A percentile compares a stretch with the other conserved stretches of the same genome.
Evolutionary conservation across 2,888 invertebrate genomes (phyloP).

Genomic region (Mellilla xanthometata): DNA sequence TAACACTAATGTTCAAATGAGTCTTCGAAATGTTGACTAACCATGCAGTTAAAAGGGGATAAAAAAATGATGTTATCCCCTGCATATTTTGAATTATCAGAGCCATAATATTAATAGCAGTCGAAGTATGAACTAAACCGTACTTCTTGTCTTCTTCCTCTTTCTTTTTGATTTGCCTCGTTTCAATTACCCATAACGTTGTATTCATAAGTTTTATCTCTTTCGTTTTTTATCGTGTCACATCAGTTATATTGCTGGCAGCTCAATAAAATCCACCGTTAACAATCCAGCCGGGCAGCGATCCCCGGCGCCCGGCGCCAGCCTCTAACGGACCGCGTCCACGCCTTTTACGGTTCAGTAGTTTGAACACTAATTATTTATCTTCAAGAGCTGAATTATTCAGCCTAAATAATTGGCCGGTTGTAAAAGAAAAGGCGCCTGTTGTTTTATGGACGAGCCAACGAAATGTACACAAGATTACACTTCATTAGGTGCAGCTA

Average conservation of each 20-base stretch:
- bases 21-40: too few species aligned
- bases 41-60: too few species aligned
- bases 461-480: too few species aligned
- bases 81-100: too few species aligned
- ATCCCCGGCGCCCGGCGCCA: constrained; percentile 41
- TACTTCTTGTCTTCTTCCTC: too few species aligned
- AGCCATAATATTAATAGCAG: too few species aligned
- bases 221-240: constrained; percentile 8
- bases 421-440: constrained; percentile 7
- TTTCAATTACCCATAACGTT: too few species aligned
- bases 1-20: too few species aligned
- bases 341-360: constrained; percentile 38
- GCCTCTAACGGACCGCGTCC: constrained; percentile 46
- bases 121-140: too few species aligned
- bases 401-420: constrained; percentile 9
- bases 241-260: constrained; percentile 19
- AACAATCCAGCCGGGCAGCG: constrained; percentile 36
- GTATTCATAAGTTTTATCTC: background rate
- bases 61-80: too few species aligned
- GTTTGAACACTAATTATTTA: constrained; percentile 31
- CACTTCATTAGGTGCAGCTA: background rate
- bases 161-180: too few species aligned
- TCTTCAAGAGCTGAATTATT: constrained; percentile 5
- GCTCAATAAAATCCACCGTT: constrained; percentile 48
- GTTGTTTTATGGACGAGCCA: background rate